These are phyloP conservation scores for Orchesella flavescens DNA, from an alignment of 2,888 invertebrate genomes.

Conservation along the genomic window DNA sequence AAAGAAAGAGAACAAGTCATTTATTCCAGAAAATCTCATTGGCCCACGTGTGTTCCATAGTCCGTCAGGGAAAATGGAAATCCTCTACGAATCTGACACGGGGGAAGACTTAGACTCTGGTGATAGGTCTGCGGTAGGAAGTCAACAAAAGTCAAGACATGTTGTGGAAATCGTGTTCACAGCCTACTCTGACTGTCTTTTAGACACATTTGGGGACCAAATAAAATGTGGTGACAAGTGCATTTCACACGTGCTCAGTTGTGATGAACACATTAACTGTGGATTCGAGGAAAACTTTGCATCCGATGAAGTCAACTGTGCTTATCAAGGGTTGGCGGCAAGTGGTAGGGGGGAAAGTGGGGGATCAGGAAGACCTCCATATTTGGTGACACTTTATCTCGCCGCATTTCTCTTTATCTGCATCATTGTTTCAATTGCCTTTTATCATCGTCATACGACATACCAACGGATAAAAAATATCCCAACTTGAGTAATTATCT, in stretches of 20 bases:
- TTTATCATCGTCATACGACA: constrained; percentile 57
- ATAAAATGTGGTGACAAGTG: constrained; percentile 64
- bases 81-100: constrained; percentile 58
- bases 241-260: constrained; percentile 67
- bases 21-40: constrained; percentile 59
- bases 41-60: constrained; percentile 65
- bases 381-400: constrained; percentile 51
- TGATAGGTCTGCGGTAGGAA: background rate
- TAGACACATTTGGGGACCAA: constrained; percentile 49
- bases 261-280: constrained; percentile 70
- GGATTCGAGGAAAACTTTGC: constrained; percentile 69
- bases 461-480: constrained; percentile 63
- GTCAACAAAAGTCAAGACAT: constrained; percentile 53
- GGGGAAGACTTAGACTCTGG: constrained; percentile 45
- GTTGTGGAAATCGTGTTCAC: constrained; percentile 71
- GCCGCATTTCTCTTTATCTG: constrained; percentile 60
- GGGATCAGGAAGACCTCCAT: constrained; percentile 25
- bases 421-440: constrained; percentile 51
- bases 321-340: constrained; percentile 20
- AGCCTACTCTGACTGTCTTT: constrained; percentile 64
- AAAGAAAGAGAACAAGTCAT: constrained; percentile 63
- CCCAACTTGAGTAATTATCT: constrained; percentile 36
- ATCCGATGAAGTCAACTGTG: constrained; percentile 66
- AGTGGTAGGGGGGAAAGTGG: background rate
- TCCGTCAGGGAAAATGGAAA: constrained; percentile 59